A percentile compares a stretch with the other conserved stretches of the same genome.
These are phyloP conservation scores for Drosophila nigricruria DNA, from an alignment of 2,888 invertebrate genomes.

Conservation along the genomic window DNA sequence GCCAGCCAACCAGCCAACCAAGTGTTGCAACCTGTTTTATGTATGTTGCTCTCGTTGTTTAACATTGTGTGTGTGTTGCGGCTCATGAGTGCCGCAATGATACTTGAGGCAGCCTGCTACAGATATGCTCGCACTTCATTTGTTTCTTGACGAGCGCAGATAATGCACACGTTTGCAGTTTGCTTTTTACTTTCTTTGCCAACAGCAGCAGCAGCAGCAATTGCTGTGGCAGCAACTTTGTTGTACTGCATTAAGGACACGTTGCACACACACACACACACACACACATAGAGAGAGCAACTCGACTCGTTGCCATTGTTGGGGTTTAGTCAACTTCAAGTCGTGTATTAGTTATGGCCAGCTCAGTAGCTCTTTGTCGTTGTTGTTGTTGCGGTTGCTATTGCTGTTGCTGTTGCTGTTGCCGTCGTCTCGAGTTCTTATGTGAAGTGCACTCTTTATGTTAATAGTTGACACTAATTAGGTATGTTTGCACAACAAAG, in stretches of 20 bases:
- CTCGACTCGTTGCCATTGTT: constrained; percentile 49
- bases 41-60: constrained; percentile 28
- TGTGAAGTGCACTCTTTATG: constrained; percentile 79
- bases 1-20: constrained; percentile 9
- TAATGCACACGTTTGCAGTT: constrained; percentile 61
- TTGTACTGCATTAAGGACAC: constrained; percentile 66
- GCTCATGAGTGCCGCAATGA: constrained; percentile 57
- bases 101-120: constrained; percentile 51
- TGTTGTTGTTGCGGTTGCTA: constrained; percentile 29
- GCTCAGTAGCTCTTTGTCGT: constrained; percentile 48
- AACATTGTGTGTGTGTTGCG: constrained; percentile 23
- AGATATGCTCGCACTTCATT: constrained; percentile 59
- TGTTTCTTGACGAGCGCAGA: constrained; percentile 64
- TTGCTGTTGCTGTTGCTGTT: constrained; percentile 38
- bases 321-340: constrained; percentile 67
- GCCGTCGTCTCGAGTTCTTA: constrained; percentile 76
- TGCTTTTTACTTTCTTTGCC: constrained; percentile 31
- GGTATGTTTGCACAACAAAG: constrained; percentile 79
- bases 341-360: constrained; percentile 74
- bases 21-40: constrained; percentile 35
- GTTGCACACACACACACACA: constrained; percentile 6
- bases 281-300: neutral
- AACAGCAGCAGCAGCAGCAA: constrained; percentile 26
- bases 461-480: constrained; percentile 81
- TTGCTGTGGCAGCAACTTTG: constrained; percentile 46